These are phyloP conservation scores for Amyelois transitella DNA, from an alignment of 1,140 invertebrate genomes.

Conservation along the genomic window DNA sequence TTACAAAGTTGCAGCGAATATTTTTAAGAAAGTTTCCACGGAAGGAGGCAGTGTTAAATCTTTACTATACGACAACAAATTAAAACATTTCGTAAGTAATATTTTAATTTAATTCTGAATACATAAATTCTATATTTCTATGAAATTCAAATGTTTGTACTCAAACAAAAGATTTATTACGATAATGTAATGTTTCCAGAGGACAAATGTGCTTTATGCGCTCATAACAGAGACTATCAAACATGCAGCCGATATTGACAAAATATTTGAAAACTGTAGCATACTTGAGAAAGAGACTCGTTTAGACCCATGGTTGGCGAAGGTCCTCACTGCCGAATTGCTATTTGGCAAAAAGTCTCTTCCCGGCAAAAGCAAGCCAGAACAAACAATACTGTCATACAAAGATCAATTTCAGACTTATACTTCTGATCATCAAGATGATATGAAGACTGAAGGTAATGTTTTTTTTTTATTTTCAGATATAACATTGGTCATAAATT, in stretches of 20 bases:
- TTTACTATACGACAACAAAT: slow-evolving; percentile 80
- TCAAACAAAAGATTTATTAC: no score
- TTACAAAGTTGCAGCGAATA: slow-evolving; percentile 82
- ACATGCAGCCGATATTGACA: slow-evolving; percentile 78
- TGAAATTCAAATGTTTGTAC: no score
- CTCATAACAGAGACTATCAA: slow-evolving; percentile 83
- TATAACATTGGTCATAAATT: slow-evolving; percentile 29
- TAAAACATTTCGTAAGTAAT: slow-evolving; percentile 72
- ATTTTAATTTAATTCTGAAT: no score
- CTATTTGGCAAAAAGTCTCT: slow-evolving; percentile 86
- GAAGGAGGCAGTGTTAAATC: slow-evolving; percentile 83
- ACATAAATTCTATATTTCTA: no score
- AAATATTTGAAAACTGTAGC: slow-evolving; percentile 77
- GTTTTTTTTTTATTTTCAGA: slow-evolving; percentile 63
- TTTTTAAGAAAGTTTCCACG: slow-evolving; percentile 79
- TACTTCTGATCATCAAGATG: slow-evolving; percentile 38
- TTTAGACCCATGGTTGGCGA: slow-evolving; percentile 82
- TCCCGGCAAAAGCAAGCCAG: slow-evolving; percentile 80
- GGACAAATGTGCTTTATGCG: slow-evolving; percentile 81
- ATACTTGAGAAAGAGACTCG: slow-evolving; percentile 80
- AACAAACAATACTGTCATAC: slow-evolving; percentile 80
- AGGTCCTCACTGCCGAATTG: slow-evolving; percentile 86
- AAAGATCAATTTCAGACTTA: slow-evolving; percentile 71
- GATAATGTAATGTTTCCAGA: slow-evolving; percentile 75
- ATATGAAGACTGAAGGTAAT: slow-evolving; percentile 64